phyloP scores from a whole-genome alignment of 2,113 vertebrate species.

The Labeo rohita region DNA sequence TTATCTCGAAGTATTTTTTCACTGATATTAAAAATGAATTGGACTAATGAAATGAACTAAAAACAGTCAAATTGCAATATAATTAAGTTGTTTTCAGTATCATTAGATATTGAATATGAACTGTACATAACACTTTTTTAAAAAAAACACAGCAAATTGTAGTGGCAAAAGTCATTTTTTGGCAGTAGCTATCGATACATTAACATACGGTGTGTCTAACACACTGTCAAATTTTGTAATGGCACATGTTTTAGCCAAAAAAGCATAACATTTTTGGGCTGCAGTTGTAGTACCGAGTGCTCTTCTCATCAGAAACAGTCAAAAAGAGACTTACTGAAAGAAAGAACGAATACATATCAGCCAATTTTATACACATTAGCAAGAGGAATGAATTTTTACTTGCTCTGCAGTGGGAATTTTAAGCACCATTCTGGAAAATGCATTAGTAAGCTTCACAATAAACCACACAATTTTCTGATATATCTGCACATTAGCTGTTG shows the following conservation, averaged over 20 bases:
- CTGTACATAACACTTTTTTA: neutral
- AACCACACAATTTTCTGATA: conserved; percentile 49
- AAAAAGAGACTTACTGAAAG: conserved; percentile 39
- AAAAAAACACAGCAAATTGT: neutral
- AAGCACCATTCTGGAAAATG: conserved; percentile 61
- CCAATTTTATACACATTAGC: conserved; percentile 69
- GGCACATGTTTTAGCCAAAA: neutral
- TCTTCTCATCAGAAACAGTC: conserved; percentile 43
- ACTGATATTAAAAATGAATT: neutral
- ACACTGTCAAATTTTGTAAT: neutral
- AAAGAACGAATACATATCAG: conserved; percentile 58
- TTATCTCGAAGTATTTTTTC: neutral
- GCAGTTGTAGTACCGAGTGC: conserved; percentile 1
- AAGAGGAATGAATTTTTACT: conserved; percentile 64
- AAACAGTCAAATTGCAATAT: neutral
- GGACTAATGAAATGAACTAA: neutral
- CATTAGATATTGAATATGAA: neutral
- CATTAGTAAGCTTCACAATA: conserved; percentile 52
- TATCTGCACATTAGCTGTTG: conserved; percentile 56
- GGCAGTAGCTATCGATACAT: neutral
- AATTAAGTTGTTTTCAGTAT: neutral
- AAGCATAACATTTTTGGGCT: neutral
- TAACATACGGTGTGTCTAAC: neutral
- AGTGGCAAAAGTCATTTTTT: neutral
- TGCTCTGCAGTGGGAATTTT: conserved; percentile 54